These are phyloP conservation scores for Agrotis segetum DNA, from an alignment of 2,888 invertebrate genomes.

Conservation along the genomic window DNA sequence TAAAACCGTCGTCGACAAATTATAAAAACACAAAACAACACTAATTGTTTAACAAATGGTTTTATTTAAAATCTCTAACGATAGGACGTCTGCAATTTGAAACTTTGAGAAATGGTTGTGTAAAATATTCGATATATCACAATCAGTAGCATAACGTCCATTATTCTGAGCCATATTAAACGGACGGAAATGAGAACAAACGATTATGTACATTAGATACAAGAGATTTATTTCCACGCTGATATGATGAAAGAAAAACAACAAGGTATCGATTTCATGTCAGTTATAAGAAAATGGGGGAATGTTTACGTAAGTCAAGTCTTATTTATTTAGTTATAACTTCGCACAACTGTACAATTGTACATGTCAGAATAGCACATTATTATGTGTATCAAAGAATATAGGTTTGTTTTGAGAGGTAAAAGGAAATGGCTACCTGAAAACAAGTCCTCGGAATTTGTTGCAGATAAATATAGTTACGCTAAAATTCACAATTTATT, in stretches of 20 bases:
- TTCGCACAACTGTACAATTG: not conserved
- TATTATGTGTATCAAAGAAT: no score
- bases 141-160: conserved; percentile 58
- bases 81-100: conserved; percentile 42
- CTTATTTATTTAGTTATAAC: not conserved
- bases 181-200: conserved; percentile 62
- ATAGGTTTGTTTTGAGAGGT: no score
- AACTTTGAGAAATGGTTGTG: conserved; percentile 26
- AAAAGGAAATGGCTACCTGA: no score
- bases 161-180: conserved; percentile 52
- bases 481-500: no score
- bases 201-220: conserved; percentile 58
- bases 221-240: conserved; percentile 49
- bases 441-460: no score
- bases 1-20: not conserved
- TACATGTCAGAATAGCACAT: not conserved
- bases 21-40: conserved; percentile 7
- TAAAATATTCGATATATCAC: conserved; percentile 59
- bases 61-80: conserved; percentile 34
- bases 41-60: conserved; percentile 51
- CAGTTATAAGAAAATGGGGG: not conserved
- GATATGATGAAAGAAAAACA: conserved; percentile 47
- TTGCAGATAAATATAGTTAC: no score
- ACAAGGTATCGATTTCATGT: conserved; percentile 25
- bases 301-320: conserved; percentile 12